These are phyloP conservation scores for Brachionus rotundiformis DNA, from an alignment of 1,140 invertebrate genomes.

Conservation along the genomic window DNA sequence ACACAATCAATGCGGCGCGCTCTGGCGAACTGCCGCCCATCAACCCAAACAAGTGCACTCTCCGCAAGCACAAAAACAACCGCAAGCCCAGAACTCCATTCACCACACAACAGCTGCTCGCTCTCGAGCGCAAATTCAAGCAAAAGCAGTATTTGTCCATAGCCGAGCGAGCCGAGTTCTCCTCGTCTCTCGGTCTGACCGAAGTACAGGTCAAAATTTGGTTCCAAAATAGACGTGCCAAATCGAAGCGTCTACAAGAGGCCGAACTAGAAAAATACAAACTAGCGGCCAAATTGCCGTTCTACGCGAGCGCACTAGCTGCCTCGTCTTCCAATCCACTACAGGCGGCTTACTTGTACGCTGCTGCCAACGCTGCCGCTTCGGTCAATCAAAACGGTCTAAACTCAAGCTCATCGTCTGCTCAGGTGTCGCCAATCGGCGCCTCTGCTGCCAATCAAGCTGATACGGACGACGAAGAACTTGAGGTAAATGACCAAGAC, in stretches of 20 bases:
- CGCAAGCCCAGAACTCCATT: conserved; percentile 88
- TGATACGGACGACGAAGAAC: not conserved
- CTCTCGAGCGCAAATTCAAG: conserved; percentile 92
- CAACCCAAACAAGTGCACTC: conserved; percentile 43
- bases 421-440: not conserved
- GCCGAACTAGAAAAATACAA: conserved; percentile 51
- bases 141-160: conserved; percentile 94
- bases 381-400: not conserved
- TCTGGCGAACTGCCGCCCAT: conserved; percentile 45
- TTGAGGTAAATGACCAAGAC: not conserved
- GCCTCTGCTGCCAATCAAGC: not conserved
- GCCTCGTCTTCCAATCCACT: conserved; percentile 17
- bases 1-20: conserved; percentile 36
- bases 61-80: conserved; percentile 52
- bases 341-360: conserved; percentile 48
- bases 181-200: conserved; percentile 82
- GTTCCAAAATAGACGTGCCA: conserved; percentile 96
- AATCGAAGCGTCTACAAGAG: conserved; percentile 78
- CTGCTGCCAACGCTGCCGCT: conserved; percentile 13
- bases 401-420: not conserved
- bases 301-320: conserved; percentile 44
- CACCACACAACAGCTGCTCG: conserved; percentile 89
- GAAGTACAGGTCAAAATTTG: conserved; percentile 93
- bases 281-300: conserved; percentile 36
- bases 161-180: conserved; percentile 91